These are phyloP conservation scores for Tanypteryx hageni DNA, from an alignment of 2,888 invertebrate species.

Conservation along the genomic window DNA sequence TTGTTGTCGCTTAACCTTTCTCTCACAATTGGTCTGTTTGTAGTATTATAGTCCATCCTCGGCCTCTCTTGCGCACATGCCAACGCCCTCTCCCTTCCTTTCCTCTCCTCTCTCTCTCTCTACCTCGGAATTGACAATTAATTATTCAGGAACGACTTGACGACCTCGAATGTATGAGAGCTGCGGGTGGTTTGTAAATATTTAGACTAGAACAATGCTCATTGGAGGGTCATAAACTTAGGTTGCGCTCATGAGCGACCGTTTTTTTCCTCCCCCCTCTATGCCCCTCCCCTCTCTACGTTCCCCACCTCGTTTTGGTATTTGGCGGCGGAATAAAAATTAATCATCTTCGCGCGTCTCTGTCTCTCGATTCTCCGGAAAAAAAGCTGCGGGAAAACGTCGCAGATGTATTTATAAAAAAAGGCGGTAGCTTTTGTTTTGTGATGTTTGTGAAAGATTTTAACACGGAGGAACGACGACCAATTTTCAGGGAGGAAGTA, in stretches of 20 bases:
- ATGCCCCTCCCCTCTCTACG: not conserved
- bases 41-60: constrained; percentile 6
- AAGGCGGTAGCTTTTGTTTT: not conserved
- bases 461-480: not conserved
- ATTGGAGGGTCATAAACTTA: constrained; percentile 19
- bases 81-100: not conserved
- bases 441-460: not conserved
- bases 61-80: not conserved
- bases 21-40: constrained; percentile 1
- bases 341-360: not conserved
- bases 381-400: not conserved
- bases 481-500: not conserved
- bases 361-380: not conserved
- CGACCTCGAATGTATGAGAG: not conserved
- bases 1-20: constrained; percentile 32
- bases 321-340: constrained; percentile 2
- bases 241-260: not conserved
- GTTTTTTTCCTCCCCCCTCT: not conserved
- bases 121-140: constrained; percentile 21
- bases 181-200: constrained; percentile 10
- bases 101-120: no score
- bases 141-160: not conserved
- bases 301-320: not conserved
- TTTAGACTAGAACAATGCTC: not conserved
- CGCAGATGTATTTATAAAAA: not conserved